Evolutionary conservation across 2,113 vertebrate genomes (phyloP).

Genomic region (Ranitomeya variabilis): DNA sequence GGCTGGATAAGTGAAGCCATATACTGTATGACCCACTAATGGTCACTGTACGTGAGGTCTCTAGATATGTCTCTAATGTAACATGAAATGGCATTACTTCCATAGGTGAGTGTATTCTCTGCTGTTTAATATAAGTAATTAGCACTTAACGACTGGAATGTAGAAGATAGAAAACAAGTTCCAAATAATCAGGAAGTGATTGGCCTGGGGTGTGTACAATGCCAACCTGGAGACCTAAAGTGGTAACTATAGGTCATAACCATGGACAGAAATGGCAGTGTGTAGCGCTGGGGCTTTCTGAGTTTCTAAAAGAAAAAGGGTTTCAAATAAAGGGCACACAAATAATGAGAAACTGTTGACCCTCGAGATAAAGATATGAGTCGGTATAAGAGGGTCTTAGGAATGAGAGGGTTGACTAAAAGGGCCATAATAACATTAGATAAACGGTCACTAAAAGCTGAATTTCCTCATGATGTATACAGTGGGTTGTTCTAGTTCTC

Average conservation of each 20-base stretch:
- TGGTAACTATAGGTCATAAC: neutral
- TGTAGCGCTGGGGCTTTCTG: neutral
- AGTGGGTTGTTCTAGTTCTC: neutral
- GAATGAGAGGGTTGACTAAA: neutral
- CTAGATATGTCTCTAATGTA: neutral
- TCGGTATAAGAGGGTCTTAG: neutral
- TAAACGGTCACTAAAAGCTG: conserved; percentile 9
- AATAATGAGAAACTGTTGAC: conserved; percentile 34
- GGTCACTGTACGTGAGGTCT: neutral
- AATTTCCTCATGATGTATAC: neutral
- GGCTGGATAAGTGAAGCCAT: neutral
- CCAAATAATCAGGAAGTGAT: neutral
- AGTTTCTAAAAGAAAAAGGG: conserved; percentile 24
- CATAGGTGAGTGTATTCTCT: neutral
- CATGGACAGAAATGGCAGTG: neutral
- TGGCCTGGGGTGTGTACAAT: neutral
- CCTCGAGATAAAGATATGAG: conserved; percentile 7
- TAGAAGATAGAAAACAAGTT: neutral
- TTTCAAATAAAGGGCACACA: conserved; percentile 4
- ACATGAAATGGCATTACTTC: neutral
- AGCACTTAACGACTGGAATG: neutral
- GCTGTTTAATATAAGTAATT: neutral
- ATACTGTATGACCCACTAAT: neutral
- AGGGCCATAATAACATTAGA: neutral
- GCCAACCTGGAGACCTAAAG: neutral